Base-by-base conservation (phyloP, 2,113 vertebrate species). In the Hiodon tergisus region DNA sequence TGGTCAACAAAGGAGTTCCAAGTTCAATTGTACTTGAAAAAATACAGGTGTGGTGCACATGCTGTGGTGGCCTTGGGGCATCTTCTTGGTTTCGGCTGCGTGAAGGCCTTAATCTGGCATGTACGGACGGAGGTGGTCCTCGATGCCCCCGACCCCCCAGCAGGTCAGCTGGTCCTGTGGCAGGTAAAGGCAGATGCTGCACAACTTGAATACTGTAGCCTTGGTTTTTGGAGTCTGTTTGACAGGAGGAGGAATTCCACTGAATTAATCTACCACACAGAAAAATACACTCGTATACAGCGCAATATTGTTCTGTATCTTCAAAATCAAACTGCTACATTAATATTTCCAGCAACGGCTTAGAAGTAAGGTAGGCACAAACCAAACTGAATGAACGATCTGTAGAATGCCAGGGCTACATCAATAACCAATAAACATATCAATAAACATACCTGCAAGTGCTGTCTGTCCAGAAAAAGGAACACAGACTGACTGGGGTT, bases 201-300 rank as follows among this genome's bases (percentile, higher is more conserved):
- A 99, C 94, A 99, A 93, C 94, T 99, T 99, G 94, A 98, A 96
- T 90, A 98, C 94, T 87, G 96, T 98, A 88, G 96, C 94, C 96
- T 98, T 98, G 89, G 94, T 95, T 95, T 98, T 98, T 91, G 95
- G 94, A 95, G 96, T 98, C 97, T 98, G 86, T 53, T 83, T 73
- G 14, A 60, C 58, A 58, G 16, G 5, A 59, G 31, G 31, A 31
- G 31, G 31, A 31, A 31, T 31, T 31, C 31, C 31, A 31, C 31
- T 31, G 31, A 31, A 31, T 31, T 31, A 31, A 31, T 31, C 31
- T 31, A 31, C 31, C 31, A 31, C 31, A 31, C 31, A 31, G 31
- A 31, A 31, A 31, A 31, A 31, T 31, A 31, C 31, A 31, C 2
- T 31, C 31, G 2, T 31, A 31, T 31, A 31, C 31, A 31, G 31